These are phyloP conservation scores for Athene cunicularia DNA, from an alignment of 2,113 vertebrate genomes.

Conservation along the genomic window DNA sequence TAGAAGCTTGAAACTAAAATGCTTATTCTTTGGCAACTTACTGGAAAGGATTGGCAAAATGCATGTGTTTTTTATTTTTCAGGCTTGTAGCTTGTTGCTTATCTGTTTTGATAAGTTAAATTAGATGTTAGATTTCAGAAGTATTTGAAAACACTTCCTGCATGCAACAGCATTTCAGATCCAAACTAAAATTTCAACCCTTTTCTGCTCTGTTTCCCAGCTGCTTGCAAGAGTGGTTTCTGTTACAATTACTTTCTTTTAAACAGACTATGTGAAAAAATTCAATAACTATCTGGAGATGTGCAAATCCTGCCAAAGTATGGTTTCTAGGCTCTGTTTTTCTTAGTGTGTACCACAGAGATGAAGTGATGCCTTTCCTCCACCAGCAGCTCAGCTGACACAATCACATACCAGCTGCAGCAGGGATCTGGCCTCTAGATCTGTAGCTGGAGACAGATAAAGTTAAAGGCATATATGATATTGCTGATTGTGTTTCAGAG, in stretches of 20 bases:
- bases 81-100: background rate
- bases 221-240: background rate
- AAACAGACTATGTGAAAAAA: background rate
- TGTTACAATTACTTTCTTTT: background rate
- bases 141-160: background rate
- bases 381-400: background rate
- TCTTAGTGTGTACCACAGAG: background rate
- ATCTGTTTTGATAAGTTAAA: background rate
- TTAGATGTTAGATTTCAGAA: background rate
- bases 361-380: background rate
- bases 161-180: background rate
- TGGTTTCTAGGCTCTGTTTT: background rate
- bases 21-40: background rate
- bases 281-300: background rate
- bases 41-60: background rate
- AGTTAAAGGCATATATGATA: background rate
- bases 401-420: background rate
- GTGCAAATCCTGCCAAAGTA: background rate
- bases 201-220: background rate
- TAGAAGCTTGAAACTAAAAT: background rate
- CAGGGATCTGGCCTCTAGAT: background rate
- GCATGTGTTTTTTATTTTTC: background rate
- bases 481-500: background rate
- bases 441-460: background rate
- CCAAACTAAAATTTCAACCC: background rate